Evolutionary conservation across 2,113 vertebrate species (phyloP).

Genomic region (Alces alces): DNA sequence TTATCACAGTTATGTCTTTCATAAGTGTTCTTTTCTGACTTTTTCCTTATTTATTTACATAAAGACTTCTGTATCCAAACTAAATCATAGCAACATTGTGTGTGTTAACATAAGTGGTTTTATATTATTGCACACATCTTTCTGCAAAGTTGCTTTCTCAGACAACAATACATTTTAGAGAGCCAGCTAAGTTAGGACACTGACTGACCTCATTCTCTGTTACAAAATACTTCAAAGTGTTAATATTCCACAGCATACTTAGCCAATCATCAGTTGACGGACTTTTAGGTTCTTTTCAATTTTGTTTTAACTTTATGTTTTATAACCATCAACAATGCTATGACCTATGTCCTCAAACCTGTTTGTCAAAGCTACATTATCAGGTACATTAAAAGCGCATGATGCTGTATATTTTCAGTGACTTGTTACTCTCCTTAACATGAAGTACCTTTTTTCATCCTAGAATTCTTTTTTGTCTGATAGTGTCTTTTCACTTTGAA

Average conservation of each 20-base stretch:
- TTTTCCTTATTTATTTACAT: background rate
- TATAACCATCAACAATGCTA: background rate
- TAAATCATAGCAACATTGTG: background rate
- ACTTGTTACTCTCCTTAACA: background rate
- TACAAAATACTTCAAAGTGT: background rate
- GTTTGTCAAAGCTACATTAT: background rate
- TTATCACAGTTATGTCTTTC: background rate
- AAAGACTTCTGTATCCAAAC: background rate
- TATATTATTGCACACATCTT: background rate
- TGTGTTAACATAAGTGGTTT: background rate
- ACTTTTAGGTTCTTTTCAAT: background rate
- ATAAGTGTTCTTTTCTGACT: background rate
- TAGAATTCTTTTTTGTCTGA: background rate
- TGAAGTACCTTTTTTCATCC: background rate
- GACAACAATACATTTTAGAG: background rate
- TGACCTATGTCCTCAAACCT: background rate
- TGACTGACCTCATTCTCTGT: background rate
- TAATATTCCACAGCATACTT: background rate
- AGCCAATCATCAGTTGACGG: background rate
- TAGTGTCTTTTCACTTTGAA: background rate
- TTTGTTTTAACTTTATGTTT: slow-evolving; percentile 11
- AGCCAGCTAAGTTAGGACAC: background rate
- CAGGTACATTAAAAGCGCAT: background rate
- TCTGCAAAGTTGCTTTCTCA: background rate
- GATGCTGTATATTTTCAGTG: background rate